A percentile compares a stretch with the other conserved stretches of the same genome.
phyloP scores from a whole-genome alignment of 2,888 invertebrate genomes.

The Lasioglossum leucozonium region DNA sequence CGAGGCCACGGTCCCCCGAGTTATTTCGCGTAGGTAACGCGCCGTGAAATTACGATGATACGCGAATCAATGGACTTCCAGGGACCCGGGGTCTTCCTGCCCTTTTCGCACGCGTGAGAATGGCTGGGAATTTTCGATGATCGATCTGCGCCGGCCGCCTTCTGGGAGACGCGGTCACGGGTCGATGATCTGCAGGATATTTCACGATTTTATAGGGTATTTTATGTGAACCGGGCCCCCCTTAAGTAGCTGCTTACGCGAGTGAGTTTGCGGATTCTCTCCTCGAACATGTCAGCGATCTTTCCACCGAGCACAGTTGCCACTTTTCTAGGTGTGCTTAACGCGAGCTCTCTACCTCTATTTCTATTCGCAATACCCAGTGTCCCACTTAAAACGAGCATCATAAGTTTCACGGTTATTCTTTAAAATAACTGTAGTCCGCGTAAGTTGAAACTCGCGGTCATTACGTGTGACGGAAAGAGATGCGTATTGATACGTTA shows the following conservation, averaged over 20 bases:
- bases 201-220: conserved; percentile 21
- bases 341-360: not conserved
- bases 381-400: not conserved
- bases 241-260: not conserved
- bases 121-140: conserved; percentile 62
- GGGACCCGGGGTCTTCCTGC: conserved; percentile 50
- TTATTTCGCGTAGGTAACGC: conserved; percentile 84
- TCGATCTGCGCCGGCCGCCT: conserved; percentile 49
- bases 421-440: no score
- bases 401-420: not conserved
- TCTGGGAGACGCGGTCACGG: conserved; percentile 25
- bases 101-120: conserved; percentile 68
- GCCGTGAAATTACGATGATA: conserved; percentile 85
- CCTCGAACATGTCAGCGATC: not conserved
- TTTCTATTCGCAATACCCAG: not conserved
- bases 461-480: no score
- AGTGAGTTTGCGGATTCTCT: conserved; percentile 11
- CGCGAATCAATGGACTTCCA: conserved; percentile 83
- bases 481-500: no score
- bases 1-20: conserved; percentile 80
- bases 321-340: not conserved
- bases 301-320: not conserved
- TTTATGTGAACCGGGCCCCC: conserved; percentile 13
- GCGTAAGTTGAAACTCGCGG: no score
- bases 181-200: conserved; percentile 32